phyloP scores from a whole-genome alignment of 2,113 vertebrate genomes.

The Ramphastos sulfuratus region DNA sequence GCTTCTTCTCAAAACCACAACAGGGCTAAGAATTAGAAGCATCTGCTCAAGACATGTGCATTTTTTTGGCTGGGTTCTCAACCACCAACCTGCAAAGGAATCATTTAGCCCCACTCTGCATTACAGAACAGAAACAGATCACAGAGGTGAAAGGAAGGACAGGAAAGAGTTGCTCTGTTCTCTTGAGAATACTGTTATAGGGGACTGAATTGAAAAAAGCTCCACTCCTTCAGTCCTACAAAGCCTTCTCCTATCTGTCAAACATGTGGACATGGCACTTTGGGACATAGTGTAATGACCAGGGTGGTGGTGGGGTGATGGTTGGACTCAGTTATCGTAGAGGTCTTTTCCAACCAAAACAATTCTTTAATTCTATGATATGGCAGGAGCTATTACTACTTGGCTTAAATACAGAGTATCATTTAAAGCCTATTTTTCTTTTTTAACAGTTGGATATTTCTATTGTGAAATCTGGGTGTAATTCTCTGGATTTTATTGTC shows the following conservation, averaged over 20 bases:
- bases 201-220: not conserved
- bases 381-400: not conserved
- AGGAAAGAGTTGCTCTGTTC: not conserved
- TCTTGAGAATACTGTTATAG: not conserved
- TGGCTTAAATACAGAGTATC: constrained; percentile 2
- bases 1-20: not conserved
- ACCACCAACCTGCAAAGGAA: not conserved
- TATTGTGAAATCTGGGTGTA: constrained; percentile 49
- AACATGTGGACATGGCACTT: not conserved
- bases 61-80: not conserved
- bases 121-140: not conserved
- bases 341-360: too few relatives aligned
- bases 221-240: not conserved
- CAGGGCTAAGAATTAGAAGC: not conserved
- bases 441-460: constrained; percentile 38
- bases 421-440: constrained; percentile 31
- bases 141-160: not conserved
- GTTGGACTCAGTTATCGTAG: too few relatives aligned
- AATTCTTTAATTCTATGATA: not conserved
- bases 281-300: too few relatives aligned
- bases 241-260: constrained; percentile 22
- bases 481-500: constrained; percentile 46
- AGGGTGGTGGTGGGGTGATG: too few relatives aligned
- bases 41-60: not conserved
- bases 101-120: not conserved